Conservation (phyloP, 2,888 invertebrate genomes). For the Adelognathus sp. region DNA sequence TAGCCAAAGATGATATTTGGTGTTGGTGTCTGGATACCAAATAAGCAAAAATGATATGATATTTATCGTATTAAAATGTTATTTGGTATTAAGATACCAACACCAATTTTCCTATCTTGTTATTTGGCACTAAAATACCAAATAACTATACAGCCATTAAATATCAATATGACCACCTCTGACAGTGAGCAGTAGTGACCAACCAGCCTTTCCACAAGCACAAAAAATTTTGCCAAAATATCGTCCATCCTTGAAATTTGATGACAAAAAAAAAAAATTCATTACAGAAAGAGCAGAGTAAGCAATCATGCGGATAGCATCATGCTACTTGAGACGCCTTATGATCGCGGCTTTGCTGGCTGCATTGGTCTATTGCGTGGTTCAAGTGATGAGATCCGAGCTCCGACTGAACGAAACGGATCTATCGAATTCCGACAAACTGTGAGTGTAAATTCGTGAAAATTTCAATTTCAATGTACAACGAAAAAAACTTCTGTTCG, state of each 20-base stretch:
- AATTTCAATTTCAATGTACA: background rate
- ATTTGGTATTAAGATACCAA: too few species aligned
- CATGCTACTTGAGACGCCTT: constrained; percentile 69
- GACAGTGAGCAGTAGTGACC: too few species aligned
- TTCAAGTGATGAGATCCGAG: constrained; percentile 71
- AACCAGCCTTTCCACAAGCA: too few species aligned
- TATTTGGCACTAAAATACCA: too few species aligned
- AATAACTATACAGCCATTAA: too few species aligned
- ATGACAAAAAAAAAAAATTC: background rate
- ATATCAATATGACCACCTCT: too few species aligned
- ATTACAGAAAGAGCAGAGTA: constrained; percentile 34
- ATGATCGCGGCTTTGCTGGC: constrained; percentile 63
- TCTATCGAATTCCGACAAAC: constrained; percentile 69
- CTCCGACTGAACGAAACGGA: constrained; percentile 65
- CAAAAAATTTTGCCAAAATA: too few species aligned
- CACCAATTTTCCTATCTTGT: too few species aligned
- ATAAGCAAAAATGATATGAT: too few species aligned
- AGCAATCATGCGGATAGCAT: constrained; percentile 71
- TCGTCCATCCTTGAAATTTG: background rate
- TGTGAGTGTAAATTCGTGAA: constrained; percentile 67
- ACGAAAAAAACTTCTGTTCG: background rate
- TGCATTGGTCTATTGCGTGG: constrained; percentile 67
- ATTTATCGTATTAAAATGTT: too few species aligned
- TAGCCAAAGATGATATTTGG: too few species aligned
- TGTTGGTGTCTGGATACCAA: too few species aligned